Conservation (phyloP, 2,888 invertebrate species). For the Clostera curtula region DNA sequence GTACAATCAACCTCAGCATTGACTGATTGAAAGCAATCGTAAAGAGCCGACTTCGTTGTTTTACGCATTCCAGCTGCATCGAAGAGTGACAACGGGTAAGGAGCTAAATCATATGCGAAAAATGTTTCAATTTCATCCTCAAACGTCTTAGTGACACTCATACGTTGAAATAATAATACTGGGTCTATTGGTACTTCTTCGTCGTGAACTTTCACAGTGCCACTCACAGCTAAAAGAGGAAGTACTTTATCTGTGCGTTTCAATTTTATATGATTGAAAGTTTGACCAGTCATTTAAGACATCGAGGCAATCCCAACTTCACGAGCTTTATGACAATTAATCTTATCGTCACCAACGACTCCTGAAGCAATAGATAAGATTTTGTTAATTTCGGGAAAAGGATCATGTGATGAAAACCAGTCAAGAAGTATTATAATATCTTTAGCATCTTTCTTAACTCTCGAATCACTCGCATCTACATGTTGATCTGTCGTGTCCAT, state of each 20-base stretch:
- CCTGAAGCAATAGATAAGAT: slow-evolving; percentile 19
- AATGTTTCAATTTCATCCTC: slow-evolving; percentile 22
- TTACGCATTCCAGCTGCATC: slow-evolving; percentile 23
- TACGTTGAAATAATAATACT: slow-evolving; percentile 32
- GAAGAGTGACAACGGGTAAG: slow-evolving; percentile 21
- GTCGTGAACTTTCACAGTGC: slow-evolving; percentile 31
- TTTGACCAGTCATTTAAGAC: slow-evolving; percentile 25
- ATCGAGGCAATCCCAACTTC: slow-evolving; percentile 25
- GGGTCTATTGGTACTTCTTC: slow-evolving; percentile 28
- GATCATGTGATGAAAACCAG: no score
- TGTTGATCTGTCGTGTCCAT: no score
- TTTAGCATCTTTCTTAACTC: no score
- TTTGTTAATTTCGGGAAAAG: slow-evolving; percentile 12
- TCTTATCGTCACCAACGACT: slow-evolving; percentile 20
- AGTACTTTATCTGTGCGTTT: no score
- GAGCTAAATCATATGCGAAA: slow-evolving; percentile 22
- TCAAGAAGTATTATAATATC: no score
- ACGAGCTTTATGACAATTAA: slow-evolving; percentile 22
- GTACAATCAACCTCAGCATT: no score
- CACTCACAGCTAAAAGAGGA: no score
- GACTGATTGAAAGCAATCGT: slow-evolving; percentile 21
- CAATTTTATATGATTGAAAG: slow-evolving; percentile 23
- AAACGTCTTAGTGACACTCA: slow-evolving; percentile 22
- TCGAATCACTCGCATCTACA: no score
- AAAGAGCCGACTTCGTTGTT: slow-evolving; percentile 19